Base-by-base conservation (phyloP, 2,888 invertebrate genomes). In the Cyclophora albipunctata region DNA sequence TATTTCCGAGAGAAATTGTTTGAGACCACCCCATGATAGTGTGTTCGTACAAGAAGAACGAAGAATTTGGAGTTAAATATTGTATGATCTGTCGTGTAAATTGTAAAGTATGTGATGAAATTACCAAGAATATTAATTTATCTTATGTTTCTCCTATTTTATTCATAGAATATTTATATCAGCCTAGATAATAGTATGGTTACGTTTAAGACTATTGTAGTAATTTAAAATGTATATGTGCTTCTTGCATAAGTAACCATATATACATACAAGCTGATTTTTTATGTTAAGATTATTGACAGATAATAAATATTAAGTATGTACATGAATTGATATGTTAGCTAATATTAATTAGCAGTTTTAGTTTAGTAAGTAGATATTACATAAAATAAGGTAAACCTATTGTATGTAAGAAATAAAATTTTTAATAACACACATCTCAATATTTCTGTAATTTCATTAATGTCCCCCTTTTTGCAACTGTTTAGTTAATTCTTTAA, bases 1-100 rank as follows among this genome's bases (percentile, higher is more conserved):
- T 92, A 92, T 82, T 92, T 96, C 78, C 92, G 96, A 69, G 95
- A 96, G 89, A 95, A 93, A 84, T 91, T 95, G 73, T 93, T 92
- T 69, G 93, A 93, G 79, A 89, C 84, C 59, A 86, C 87, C 63
- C 85, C 84, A 82, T 88, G 75, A 85, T 78, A 74, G 81, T 80
- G 80, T 68, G 67, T 77, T 81, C 81, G 84, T 73, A 58, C 58
- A 58, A 57, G 52, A 45, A 37, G 42, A 20, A 20, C 20, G 20
- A 20, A 20, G 20, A 20, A 37, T 37, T 37, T 37, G 37, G 37
- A 5, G 20, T 20, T 4, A 37, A 37, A 37, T 5, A 5, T 37
- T 37, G 54, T 67, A 72, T 70, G 75, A 80, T 80, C 76, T 82
- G 78, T 77, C 70, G 37, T 84, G 78, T 83, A 82, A 79, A 84